Evolutionary conservation across 2,797 vertebrate species (phyloP).

Genomic region (Champsocephalus gunnari): DNA sequence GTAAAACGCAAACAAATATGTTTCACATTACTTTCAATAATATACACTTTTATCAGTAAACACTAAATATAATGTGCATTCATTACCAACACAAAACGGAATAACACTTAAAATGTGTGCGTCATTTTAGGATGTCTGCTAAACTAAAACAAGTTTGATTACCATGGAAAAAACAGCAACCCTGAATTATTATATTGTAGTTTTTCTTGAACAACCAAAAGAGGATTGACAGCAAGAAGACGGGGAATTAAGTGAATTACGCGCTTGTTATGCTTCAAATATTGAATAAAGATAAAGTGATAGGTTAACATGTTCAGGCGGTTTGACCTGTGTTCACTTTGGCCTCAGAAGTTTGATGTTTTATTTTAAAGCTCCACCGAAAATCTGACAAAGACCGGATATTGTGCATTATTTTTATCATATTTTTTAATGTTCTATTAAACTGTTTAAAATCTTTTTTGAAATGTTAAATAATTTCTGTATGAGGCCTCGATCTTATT

Average conservation of each 20-base stretch:
- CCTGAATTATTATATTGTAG: background rate
- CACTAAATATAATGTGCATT: background rate
- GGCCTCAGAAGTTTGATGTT: constrained; percentile 4
- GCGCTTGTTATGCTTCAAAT: background rate
- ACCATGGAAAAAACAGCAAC: background rate
- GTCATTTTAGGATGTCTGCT: background rate
- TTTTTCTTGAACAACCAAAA: background rate
- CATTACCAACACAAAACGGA: background rate
- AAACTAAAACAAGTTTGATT: constrained; percentile 10
- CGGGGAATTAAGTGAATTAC: no score
- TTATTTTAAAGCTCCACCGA: constrained; percentile 10
- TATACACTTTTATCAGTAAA: background rate
- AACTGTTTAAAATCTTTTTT: background rate
- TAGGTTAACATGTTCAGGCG: background rate
- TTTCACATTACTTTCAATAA: background rate
- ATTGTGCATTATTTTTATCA: background rate
- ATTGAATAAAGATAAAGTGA: background rate
- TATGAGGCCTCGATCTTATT: constrained; percentile 36
- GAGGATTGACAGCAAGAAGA: background rate
- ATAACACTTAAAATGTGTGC: background rate
- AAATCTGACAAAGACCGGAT: background rate
- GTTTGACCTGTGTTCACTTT: constrained; percentile 19
- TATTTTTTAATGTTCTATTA: background rate
- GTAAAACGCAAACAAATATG: background rate
- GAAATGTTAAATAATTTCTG: background rate